Evolutionary conservation across 1,140 invertebrate species (phyloP), one percentile per base, ranked within the genome.

Genomic region (Hycleus phaleratus): DNA sequence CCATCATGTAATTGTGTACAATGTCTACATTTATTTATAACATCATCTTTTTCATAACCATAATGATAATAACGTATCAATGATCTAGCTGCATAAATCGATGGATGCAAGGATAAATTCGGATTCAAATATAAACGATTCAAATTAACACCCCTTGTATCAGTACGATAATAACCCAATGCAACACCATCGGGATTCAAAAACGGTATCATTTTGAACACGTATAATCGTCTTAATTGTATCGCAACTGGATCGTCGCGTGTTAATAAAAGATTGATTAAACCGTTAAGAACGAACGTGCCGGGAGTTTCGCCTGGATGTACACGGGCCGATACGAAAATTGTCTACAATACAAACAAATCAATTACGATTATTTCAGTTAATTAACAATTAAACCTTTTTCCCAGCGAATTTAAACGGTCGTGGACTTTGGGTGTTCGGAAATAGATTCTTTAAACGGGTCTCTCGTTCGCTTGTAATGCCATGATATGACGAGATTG

Each of bases 281-380:
- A 85, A 11, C 95, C 94, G 74, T 95, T 93, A 75, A 97, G 86
- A 10, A 97, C 91, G 79, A 95, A 96, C 72, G 88, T 93, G 4
- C 91, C 89, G 51, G 95, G 94, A 12, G 91, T 94, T 78, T 97
- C 94, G 10, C 93, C 94, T 24, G 87, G 93, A 80, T 97, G 93
- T 46, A 97, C 93, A 65, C 93, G 79, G 3, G 91, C 90, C 56
- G 88, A 92, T 60, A 98, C 75, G 72, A 97, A 91, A 52, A 93
- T 82, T 1, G 91, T 78, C 85, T 87, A 67, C 18, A 71, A 70
- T 32, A 32, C 7, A 40, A 49, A 53, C 48, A 45, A 44, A 57
- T 39, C 9, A 49, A 18, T 18, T 40, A 5, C 39, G 12, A 32
- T n/a, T 7, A 53, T 46, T 53, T 42, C 18, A 18, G 12, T 12